phyloP scores from a whole-genome alignment of 2,797 vertebrate species.

The Notamacropus eugenii region DNA sequence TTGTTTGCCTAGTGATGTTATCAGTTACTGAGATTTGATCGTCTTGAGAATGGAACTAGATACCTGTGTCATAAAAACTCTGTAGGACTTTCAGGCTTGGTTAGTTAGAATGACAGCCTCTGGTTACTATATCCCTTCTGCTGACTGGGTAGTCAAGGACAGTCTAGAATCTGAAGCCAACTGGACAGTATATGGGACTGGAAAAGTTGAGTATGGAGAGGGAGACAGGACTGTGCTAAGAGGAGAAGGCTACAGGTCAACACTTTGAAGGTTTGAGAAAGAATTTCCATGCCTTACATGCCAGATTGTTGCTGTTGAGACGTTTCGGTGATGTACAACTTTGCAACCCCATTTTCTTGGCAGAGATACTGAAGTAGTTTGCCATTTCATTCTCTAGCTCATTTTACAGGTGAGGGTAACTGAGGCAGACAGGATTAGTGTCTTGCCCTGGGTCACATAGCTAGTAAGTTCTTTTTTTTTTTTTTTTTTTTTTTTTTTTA shows the following conservation, averaged over 20 bases:
- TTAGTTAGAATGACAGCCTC: neutral
- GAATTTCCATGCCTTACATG: neutral
- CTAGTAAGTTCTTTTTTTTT: neutral
- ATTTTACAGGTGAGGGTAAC: neutral
- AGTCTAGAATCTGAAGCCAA: neutral
- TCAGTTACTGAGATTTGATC: neutral
- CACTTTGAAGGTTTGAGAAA: neutral
- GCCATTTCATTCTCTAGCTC: neutral
- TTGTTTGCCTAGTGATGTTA: slow-evolving; percentile 37
- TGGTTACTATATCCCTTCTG: neutral
- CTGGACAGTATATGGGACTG: neutral
- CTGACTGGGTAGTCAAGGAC: neutral
- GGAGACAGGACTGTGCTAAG: neutral
- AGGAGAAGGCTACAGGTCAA: neutral
- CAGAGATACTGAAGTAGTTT: neutral
- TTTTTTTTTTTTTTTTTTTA: no score
- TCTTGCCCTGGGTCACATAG: neutral
- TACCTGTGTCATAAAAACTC: slow-evolving; percentile 2
- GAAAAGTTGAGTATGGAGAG: neutral
- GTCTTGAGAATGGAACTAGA: neutral
- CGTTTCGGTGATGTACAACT: neutral
- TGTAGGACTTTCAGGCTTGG: neutral
- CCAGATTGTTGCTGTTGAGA: neutral
- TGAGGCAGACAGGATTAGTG: neutral
- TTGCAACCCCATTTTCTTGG: neutral